Evolutionary conservation across 2,113 vertebrate genomes (phyloP).

Genomic region (Neolamprologus modestus): DNA sequence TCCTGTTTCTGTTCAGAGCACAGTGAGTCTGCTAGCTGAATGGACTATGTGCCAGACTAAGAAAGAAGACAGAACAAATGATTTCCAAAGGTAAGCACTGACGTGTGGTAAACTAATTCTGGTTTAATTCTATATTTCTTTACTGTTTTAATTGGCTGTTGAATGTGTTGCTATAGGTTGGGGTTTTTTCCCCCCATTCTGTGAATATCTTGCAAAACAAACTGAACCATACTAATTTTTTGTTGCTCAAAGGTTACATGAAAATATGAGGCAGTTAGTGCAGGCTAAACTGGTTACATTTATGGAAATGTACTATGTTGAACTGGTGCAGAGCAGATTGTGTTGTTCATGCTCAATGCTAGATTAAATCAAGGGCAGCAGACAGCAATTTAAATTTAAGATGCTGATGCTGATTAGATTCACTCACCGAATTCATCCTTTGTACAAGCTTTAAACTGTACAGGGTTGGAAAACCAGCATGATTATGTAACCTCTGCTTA

Average conservation of each 20-base stretch:
- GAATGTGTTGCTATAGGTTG: not conserved
- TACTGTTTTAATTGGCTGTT: not conserved
- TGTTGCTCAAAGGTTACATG: not conserved
- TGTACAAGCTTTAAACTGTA: not conserved
- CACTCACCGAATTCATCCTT: not conserved
- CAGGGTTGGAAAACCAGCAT: not conserved
- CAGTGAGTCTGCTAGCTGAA: not conserved
- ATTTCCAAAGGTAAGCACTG: not conserved
- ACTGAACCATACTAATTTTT: not conserved
- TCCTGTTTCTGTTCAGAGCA: not conserved
- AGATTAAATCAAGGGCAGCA: not conserved
- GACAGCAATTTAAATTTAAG: not conserved
- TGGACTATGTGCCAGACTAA: not conserved
- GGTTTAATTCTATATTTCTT: not conserved
- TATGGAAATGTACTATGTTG: not conserved
- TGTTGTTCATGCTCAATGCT: not conserved
- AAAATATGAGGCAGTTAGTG: not conserved
- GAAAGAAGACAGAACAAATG: not conserved
- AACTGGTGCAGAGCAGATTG: not conserved
- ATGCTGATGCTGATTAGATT: not conserved
- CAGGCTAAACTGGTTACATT: not conserved
- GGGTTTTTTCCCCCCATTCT: fast-evolving
- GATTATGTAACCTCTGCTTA: not conserved
- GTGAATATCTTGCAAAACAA: not conserved
- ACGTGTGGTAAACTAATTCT: not conserved